phyloP scores from a whole-genome alignment of 1,140 invertebrate genomes.

The Plodia interpunctella region DNA sequence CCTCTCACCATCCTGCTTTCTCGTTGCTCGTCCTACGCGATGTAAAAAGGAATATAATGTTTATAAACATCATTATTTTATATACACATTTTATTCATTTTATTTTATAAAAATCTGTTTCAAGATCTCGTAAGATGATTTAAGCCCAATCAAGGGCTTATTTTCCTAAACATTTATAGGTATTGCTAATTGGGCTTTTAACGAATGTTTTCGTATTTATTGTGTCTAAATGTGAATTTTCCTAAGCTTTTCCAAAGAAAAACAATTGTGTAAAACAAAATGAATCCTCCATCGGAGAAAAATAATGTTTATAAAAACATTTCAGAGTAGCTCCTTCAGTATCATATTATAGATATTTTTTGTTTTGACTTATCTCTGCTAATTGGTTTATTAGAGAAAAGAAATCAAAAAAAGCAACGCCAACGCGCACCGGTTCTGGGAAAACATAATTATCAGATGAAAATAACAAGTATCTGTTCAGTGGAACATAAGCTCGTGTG shows the following conservation, averaged over 20 bases:
- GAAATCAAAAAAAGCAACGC: background rate
- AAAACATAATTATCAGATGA: background rate
- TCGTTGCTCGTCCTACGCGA: no score
- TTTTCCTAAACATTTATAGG: background rate
- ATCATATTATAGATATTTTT: background rate
- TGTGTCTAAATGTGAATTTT: background rate
- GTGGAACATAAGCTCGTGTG: no score
- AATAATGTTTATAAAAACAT: constrained; percentile 4
- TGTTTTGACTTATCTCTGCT: background rate
- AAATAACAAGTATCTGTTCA: background rate
- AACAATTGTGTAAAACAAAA: background rate
- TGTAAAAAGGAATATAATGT: no score
- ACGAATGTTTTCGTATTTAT: background rate
- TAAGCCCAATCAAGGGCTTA: background rate
- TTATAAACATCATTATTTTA: no score
- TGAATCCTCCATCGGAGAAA: background rate
- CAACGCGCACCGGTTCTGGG: background rate
- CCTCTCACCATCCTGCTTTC: no score
- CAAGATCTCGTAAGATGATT: background rate
- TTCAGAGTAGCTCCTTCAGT: background rate
- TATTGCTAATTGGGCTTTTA: background rate
- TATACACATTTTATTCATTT: no score
- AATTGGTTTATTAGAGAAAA: background rate
- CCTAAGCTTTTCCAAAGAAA: background rate
- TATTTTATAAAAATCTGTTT: background rate